Conservation (phyloP, 2,113 vertebrate genomes). For the Ramphastos sulfuratus region DNA sequence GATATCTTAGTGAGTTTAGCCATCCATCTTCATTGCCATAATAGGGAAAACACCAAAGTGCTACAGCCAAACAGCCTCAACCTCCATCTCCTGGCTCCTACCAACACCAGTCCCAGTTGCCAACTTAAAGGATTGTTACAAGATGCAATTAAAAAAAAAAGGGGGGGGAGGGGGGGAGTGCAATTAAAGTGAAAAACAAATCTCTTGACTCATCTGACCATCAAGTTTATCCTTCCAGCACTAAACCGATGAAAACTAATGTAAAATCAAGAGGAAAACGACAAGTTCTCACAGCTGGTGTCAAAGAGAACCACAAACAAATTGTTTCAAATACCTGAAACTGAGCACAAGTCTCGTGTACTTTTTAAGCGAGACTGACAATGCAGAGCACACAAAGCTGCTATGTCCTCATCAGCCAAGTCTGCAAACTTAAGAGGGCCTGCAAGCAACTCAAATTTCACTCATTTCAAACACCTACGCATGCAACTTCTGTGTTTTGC, state of each 20-base stretch:
- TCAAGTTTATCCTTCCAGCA: not conserved
- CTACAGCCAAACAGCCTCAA: not conserved
- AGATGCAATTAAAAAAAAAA: not conserved
- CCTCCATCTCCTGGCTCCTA: not conserved
- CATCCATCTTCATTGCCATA: not conserved
- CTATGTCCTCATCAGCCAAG: not conserved
- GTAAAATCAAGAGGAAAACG: not conserved
- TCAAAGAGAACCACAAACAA: not conserved
- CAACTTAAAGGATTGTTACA: not conserved
- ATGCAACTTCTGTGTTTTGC: not conserved
- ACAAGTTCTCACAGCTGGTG: not conserved
- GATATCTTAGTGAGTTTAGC: not conserved
- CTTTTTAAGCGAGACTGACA: not conserved
- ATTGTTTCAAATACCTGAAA: not conserved
- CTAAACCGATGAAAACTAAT: not conserved
- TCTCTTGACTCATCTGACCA: not conserved
- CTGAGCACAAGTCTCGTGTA: not conserved
- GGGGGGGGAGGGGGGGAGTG: no score
- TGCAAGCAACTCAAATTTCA: not conserved
- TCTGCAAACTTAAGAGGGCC: not conserved
- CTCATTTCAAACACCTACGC: constrained; percentile 11
- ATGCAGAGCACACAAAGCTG: not conserved
- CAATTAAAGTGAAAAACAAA: not conserved
- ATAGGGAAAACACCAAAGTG: not conserved
- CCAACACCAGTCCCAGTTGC: no score